Percentiles rank a stretch among this genome's conserved stretches.
These are phyloP conservation scores for Pangasianodon gigas DNA, from an alignment of 2,113 vertebrate species.

Conservation along the genomic window DNA sequence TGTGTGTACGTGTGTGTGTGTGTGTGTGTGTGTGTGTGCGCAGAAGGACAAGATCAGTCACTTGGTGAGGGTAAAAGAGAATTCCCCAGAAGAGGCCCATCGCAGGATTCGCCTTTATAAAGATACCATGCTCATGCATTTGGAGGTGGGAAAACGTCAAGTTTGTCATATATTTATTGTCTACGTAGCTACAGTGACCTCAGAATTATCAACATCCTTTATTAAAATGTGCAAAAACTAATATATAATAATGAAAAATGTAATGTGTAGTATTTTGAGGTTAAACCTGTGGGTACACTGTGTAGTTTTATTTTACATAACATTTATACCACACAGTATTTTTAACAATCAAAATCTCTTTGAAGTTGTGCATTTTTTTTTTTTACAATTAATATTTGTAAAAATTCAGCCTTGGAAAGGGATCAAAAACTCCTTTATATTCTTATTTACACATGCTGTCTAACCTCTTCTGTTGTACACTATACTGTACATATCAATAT, in stretches of 20 bases:
- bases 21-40: constrained; percentile 50
- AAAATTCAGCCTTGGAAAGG: too few relatives aligned
- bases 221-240: neutral
- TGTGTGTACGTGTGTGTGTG: constrained; percentile 59
- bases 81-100: constrained; percentile 73
- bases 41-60: constrained; percentile 65
- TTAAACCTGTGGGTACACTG: neutral
- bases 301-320: neutral
- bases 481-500: neutral
- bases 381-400: too few relatives aligned
- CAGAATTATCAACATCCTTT: neutral
- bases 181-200: neutral
- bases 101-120: constrained; percentile 75
- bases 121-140: constrained; percentile 74
- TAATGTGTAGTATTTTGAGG: neutral
- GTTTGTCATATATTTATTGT: neutral
- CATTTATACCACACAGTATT: neutral
- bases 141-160: constrained; percentile 77
- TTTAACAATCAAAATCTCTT: neutral
- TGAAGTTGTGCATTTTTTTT: too few relatives aligned
- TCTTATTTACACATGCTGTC: too few relatives aligned
- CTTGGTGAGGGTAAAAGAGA: constrained; percentile 80
- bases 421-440: too few relatives aligned
- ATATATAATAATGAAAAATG: neutral
- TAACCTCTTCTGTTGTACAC: neutral